These are phyloP conservation scores for Stegana nigrithorax DNA, from an alignment of 2,888 invertebrate genomes.

Conservation along the genomic window DNA sequence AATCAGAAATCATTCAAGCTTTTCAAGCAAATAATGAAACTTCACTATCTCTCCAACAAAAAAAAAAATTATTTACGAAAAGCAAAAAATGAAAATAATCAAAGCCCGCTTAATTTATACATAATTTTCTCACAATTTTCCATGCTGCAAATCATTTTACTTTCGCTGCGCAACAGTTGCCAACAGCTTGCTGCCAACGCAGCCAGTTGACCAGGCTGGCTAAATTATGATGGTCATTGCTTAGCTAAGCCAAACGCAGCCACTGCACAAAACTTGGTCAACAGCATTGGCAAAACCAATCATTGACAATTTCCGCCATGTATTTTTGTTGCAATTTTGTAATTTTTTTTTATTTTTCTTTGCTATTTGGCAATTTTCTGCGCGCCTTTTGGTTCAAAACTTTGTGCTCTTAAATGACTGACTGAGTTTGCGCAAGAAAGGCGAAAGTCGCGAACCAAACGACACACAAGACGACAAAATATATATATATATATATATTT, in stretches of 20 bases:
- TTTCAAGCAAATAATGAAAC: too few relatives aligned
- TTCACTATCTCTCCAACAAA: too few relatives aligned
- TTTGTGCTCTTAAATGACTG: not conserved
- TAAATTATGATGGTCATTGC: not conserved
- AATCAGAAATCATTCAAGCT: too few relatives aligned
- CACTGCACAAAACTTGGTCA: not conserved
- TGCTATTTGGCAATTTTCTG: not conserved
- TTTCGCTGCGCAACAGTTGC: not conserved
- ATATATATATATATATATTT: too few relatives aligned
- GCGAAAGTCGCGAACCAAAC: not conserved
- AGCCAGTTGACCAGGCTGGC: not conserved
- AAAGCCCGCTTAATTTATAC: too few relatives aligned
- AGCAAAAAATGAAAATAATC: too few relatives aligned
- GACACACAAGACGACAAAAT: not conserved
- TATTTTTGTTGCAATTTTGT: not conserved
- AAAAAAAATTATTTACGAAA: too few relatives aligned
- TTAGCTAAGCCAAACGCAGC: not conserved
- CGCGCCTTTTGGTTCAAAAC: not conserved
- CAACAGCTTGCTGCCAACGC: not conserved
- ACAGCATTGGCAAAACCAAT: not conserved
- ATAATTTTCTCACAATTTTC: slow-evolving; percentile 5
- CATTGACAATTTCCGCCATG: slow-evolving; percentile 6
- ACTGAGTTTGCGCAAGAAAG: not conserved
- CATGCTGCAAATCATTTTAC: not conserved
- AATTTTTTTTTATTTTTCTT: not conserved